Evolutionary conservation across 2,113 vertebrate species (phyloP).

Genomic region (Menura novaehollandiae): DNA sequence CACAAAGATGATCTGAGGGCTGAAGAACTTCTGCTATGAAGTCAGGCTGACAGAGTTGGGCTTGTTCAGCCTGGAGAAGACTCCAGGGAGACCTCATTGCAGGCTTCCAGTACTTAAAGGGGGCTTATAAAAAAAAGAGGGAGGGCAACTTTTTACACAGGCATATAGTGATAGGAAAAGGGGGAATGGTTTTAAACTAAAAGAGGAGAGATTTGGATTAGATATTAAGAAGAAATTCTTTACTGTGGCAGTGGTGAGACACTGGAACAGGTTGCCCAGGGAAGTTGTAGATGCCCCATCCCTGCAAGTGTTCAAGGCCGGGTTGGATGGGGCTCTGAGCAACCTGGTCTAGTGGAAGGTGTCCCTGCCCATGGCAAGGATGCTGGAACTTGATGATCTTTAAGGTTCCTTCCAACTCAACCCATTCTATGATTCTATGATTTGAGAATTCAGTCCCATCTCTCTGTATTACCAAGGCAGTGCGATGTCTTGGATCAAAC

Average conservation of each 20-base stretch:
- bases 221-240: neutral
- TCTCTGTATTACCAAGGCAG: neutral
- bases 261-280: neutral
- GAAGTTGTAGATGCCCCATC: neutral
- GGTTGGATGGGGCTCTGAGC: neutral
- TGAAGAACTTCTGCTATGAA: neutral
- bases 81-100: neutral
- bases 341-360: neutral
- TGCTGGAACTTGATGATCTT: neutral
- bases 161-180: neutral
- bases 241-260: neutral
- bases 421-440: neutral
- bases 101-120: neutral
- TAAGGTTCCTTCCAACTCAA: neutral
- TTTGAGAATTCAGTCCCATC: neutral
- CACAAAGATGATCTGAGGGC: neutral
- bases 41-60: neutral
- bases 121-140: neutral
- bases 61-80: neutral
- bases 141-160: neutral
- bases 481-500: neutral
- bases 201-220: neutral
- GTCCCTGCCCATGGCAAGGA: fast-evolving
- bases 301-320: neutral
- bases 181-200: neutral